These are phyloP conservation scores for Panthera tigris DNA, from an alignment of 2,113 vertebrate genomes.

Conservation along the genomic window DNA sequence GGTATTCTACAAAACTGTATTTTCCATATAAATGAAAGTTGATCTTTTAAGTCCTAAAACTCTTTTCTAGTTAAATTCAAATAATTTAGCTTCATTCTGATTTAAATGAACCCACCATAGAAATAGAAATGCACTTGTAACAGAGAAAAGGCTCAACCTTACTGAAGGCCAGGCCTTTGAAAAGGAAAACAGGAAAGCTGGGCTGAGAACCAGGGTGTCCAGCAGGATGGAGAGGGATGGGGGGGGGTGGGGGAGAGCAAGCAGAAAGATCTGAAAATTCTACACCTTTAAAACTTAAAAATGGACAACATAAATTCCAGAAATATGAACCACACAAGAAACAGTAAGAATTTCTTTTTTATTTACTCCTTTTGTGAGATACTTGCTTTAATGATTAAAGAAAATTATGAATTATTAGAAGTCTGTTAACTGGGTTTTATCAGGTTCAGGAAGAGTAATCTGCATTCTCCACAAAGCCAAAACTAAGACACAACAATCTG, in stretches of 20 bases:
- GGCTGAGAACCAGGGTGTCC: neutral
- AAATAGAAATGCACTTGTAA: neutral
- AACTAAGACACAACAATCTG: neutral
- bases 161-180: neutral
- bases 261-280: neutral
- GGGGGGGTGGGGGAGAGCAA: neutral
- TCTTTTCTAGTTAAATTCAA: neutral
- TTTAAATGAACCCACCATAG: neutral
- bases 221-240: neutral
- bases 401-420: neutral
- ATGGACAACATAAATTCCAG: neutral
- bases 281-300: neutral
- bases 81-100: neutral
- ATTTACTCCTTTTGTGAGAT: neutral
- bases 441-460: neutral
- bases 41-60: neutral
- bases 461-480: neutral
- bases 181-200: neutral
- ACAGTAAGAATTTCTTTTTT: neutral
- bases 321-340: neutral
- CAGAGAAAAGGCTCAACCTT: neutral
- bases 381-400: neutral
- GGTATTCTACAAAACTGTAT: neutral
- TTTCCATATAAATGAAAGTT: constrained; percentile 1
- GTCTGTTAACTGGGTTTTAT: neutral